Conservation (phyloP, 2,113 vertebrate species). For the Menidia beryllina region DNA sequence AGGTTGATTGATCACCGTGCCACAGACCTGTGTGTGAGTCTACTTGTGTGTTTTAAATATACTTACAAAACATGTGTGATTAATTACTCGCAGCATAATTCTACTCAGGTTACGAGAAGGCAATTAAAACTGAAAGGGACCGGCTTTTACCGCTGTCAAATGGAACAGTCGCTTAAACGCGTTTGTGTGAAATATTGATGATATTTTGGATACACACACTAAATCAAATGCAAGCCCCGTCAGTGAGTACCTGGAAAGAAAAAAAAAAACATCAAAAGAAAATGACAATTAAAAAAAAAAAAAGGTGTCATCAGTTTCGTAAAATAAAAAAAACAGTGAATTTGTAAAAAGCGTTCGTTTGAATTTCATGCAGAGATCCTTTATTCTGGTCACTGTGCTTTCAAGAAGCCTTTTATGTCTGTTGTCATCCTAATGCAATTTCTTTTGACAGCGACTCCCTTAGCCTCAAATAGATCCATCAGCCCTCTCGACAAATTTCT, state of each 20-base stretch:
- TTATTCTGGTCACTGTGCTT: constrained; percentile 61
- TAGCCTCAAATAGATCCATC: constrained; percentile 74
- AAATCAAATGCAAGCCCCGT: constrained; percentile 40
- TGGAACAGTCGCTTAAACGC: constrained; percentile 26
- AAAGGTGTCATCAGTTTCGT: constrained; percentile 53
- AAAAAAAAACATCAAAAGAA: constrained; percentile 21
- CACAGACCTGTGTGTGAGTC: constrained; percentile 27
- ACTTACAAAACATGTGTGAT: constrained; percentile 56
- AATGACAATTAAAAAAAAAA: constrained; percentile 12
- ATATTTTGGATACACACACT: too few species aligned
- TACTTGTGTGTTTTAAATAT: constrained; percentile 36
- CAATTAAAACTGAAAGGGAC: constrained; percentile 64
- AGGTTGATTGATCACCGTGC: constrained; percentile 69
- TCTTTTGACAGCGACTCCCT: constrained; percentile 64
- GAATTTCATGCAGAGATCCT: constrained; percentile 64
- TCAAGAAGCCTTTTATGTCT: constrained; percentile 68
- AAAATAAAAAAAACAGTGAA: constrained; percentile 50
- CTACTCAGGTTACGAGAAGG: constrained; percentile 47
- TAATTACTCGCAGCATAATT: constrained; percentile 59
- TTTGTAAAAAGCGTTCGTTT: constrained; percentile 47
- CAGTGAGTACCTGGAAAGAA: constrained; percentile 33
- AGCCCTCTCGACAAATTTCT: constrained; percentile 57
- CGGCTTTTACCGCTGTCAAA: constrained; percentile 19
- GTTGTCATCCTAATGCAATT: constrained; percentile 67
- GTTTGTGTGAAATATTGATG: constrained; percentile 24